A percentile compares a stretch with the other conserved stretches of the same genome.
Evolutionary conservation across 2,888 invertebrate species (phyloP).

Genomic region (Tetragnatha montana): DNA sequence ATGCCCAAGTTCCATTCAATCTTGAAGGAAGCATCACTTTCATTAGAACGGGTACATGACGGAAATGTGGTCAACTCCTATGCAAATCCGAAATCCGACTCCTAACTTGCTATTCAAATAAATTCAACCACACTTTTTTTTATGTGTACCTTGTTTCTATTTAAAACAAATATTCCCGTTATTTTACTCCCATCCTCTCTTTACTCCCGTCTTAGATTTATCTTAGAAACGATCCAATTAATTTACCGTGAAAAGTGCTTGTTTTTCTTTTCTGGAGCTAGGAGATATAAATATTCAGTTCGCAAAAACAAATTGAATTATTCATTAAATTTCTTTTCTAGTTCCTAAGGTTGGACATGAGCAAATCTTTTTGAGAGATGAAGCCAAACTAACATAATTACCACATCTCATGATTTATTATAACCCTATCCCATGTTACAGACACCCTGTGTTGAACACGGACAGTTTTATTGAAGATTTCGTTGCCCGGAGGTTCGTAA

Average conservation of each 20-base stretch:
- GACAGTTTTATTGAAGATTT: not conserved
- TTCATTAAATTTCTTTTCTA: conserved; percentile 27
- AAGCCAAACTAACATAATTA: conserved; percentile 35
- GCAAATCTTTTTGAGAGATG: not conserved
- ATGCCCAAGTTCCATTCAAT: no score
- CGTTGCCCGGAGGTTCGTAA: not conserved
- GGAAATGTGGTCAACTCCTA: not conserved
- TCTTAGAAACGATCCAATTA: not conserved
- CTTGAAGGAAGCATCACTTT: not conserved
- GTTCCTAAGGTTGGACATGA: not conserved
- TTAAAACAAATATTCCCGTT: not conserved
- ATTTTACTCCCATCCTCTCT: not conserved
- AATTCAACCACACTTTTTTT: not conserved
- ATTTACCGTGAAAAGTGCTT: not conserved
- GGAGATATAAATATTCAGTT: conserved; percentile 25
- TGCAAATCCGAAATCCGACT: not conserved
- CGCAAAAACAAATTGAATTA: conserved; percentile 27
- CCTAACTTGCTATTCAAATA: not conserved
- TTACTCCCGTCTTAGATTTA: not conserved
- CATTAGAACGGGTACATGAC: not conserved
- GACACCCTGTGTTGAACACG: not conserved
- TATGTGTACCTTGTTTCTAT: not conserved
- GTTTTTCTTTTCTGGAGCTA: not conserved
- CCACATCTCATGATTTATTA: conserved; percentile 41
- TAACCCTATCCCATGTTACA: conserved; percentile 32